phyloP scores from a whole-genome alignment of 2,113 vertebrate species.

The Ginglymostoma cirratum region DNA sequence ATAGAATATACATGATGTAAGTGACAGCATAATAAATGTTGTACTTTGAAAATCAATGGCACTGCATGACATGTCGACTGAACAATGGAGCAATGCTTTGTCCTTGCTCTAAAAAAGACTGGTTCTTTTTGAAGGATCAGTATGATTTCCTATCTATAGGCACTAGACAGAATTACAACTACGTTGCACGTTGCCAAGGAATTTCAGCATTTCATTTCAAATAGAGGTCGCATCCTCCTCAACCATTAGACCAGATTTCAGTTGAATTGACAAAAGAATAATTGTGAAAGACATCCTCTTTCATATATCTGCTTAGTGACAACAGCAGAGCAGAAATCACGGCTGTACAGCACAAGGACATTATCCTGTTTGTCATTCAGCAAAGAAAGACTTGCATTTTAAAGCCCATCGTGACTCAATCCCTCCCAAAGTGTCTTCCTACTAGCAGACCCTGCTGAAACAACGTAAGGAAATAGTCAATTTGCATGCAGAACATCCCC shows the following conservation, averaged over 20 bases:
- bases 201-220: neutral
- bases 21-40: neutral
- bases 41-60: neutral
- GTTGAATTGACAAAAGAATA: neutral
- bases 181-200: neutral
- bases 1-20: neutral
- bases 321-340: neutral
- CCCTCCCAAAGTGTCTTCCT: neutral
- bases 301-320: neutral
- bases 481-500: neutral
- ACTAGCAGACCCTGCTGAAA: neutral
- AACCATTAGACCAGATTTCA: neutral
- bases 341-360: neutral
- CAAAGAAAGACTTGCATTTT: neutral
- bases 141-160: neutral
- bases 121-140: neutral
- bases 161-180: neutral
- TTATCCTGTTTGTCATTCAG: neutral
- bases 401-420: neutral
- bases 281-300: neutral
- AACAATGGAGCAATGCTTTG: neutral
- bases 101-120: neutral
- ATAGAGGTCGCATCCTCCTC: neutral
- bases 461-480: neutral
- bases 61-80: neutral